Conservation (phyloP, 2,113 vertebrate species). For the Salvelinus sp. region DNA sequence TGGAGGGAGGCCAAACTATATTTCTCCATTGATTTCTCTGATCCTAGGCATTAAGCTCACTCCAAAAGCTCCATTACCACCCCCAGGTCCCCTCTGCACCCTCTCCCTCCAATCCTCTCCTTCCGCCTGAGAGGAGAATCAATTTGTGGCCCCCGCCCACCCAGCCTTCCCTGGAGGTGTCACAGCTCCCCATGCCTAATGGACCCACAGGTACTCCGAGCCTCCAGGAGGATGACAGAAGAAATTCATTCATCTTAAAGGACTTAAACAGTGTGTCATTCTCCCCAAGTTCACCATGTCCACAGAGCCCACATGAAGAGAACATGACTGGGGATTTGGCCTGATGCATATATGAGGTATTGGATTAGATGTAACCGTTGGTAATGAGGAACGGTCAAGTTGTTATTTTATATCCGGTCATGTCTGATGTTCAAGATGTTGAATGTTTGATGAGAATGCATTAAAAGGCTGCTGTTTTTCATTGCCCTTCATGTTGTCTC, state of each 20-base stretch:
- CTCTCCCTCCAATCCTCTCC: background rate
- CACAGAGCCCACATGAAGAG: background rate
- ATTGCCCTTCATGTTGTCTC: too few relatives aligned
- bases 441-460: too few relatives aligned
- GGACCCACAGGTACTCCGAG: slow-evolving; percentile 10
- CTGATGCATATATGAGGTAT: too few relatives aligned
- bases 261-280: background rate
- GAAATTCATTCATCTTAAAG: slow-evolving; percentile 23
- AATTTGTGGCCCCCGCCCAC: slow-evolving; percentile 20
- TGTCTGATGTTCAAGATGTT: too few relatives aligned
- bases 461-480: too few relatives aligned
- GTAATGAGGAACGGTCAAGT: too few relatives aligned
- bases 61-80: slow-evolving; percentile 39
- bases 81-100: slow-evolving; percentile 21
- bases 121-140: slow-evolving; percentile 20
- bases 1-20: slow-evolving; percentile 24
- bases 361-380: too few relatives aligned
- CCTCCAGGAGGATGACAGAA: slow-evolving; percentile 14
- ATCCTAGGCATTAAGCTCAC: slow-evolving; percentile 13
- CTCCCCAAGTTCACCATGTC: background rate
- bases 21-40: slow-evolving; percentile 40
- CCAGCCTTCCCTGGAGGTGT: slow-evolving; percentile 11
- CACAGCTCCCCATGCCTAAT: slow-evolving; percentile 16
- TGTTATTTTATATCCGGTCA: too few relatives aligned
- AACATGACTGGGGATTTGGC: too few relatives aligned